Evolutionary conservation across 2,888 invertebrate genomes (phyloP), one percentile per base, ranked within the genome.

Genomic region (Drosophila cognata): DNA sequence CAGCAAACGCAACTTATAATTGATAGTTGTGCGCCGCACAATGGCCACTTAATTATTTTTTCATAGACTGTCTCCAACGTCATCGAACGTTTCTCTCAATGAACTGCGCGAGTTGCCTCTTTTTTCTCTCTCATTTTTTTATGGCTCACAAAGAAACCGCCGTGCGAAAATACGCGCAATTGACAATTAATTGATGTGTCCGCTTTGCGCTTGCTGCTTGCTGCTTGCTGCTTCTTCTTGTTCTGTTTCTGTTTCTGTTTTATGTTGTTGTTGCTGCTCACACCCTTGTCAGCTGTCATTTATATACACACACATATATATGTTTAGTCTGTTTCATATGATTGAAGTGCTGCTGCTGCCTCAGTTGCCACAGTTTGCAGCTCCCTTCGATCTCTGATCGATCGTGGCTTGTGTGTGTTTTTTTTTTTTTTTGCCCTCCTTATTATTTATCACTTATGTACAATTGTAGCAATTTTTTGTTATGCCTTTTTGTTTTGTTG

Each of bases 101-200:
- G 86, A 88, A 85, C 81, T 68, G 70, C 69, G 69, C 77, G 65
- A 58, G 59, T 48, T 69, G 76, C 43, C 46, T 46, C 68, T 53
- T 63, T 69, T 62, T 21, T 53, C 29, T 43, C 58, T 48, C 48
- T 56, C 48, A 65, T 67, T 63, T 63, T 71, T 74, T 55, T 57
- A 64, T 61, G 56, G 58, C 74, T 60, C 79, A 83, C 90, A 90
- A 88, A 79, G 86, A 79, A 78, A 82, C 86, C 81, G 88, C 90
- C 88, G 86, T 89, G 90, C 90, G 88, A 89, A 90, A 88, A 84
- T 82, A 82, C 88, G 85, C 85, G 80, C 90, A 84, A 91, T 89
- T 89, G 89, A 86, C 90, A 89, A 91, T 89, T 89, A 89, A 89
- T 88, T 90, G 89, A 88, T 91, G 91, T 81, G 88, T 89, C 90